phyloP scores from a whole-genome alignment of 2,888 invertebrate genomes.

The Lycaena phlaeas region DNA sequence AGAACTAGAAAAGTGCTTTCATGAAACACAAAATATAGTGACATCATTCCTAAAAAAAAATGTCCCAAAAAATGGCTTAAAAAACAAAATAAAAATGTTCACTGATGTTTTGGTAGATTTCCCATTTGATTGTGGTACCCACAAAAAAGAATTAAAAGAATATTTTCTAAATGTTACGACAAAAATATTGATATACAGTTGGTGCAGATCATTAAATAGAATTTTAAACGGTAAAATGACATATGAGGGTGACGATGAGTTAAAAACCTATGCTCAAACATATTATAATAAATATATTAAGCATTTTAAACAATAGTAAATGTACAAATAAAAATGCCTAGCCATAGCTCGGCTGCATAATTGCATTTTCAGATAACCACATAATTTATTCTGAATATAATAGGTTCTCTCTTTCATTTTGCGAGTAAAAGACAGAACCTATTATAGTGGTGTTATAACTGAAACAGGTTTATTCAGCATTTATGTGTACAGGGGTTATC shows the following conservation, averaged over 20 bases:
- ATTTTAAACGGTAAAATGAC: conserved; percentile 15
- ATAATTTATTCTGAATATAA: too few species aligned
- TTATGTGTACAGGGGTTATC: too few species aligned
- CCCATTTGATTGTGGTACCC: conserved; percentile 7
- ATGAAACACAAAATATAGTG: too few species aligned
- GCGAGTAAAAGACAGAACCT: too few species aligned
- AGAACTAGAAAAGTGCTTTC: neutral
- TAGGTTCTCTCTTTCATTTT: too few species aligned
- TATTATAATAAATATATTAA: conserved; percentile 13
- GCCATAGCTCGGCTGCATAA: too few species aligned
- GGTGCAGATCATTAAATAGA: conserved; percentile 15
- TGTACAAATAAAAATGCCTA: too few species aligned
- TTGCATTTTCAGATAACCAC: too few species aligned
- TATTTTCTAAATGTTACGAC: conserved; percentile 8
- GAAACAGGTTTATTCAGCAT: too few species aligned
- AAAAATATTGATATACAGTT: conserved; percentile 17
- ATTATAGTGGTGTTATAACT: too few species aligned
- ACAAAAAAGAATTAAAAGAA: conserved; percentile 7
- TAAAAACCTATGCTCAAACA: conserved; percentile 5
- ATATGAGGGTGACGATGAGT: conserved; percentile 13
- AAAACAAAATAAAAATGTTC: neutral
- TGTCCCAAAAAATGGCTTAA: neutral
- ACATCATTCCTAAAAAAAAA: conserved; percentile 1
- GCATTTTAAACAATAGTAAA: too few species aligned
- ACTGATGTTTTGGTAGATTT: neutral